Evolutionary conservation across 1,140 invertebrate species (phyloP), one percentile per base, ranked within the genome.

Genomic region (Rhagoletis zephyria): DNA sequence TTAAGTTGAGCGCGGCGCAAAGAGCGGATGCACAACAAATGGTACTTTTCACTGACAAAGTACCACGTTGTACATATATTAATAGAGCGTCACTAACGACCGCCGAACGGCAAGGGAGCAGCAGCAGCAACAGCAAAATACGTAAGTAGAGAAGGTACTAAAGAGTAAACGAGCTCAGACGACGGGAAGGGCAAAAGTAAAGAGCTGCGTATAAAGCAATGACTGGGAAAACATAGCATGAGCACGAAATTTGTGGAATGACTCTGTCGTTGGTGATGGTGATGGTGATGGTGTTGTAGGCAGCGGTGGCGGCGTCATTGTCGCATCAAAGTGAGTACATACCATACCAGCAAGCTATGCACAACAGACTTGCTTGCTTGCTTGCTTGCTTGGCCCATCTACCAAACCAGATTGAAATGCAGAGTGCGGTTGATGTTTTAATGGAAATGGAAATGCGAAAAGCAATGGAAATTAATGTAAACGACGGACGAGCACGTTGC

Each of bases 41-140:
- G 67, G 42, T 45, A 48, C 67, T 74, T 74, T 74, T 74, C 67
- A 60, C 81, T 85, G 81, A 85, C 81, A 85, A 40, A 85, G 64
- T 67, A 67, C 64, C 19, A 74, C 40, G 67, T 74, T 74, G 67
- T 74, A 74, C 45, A 74, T 45, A 74, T 74, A 74, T 45, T 74
- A 74, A 74, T 74, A 74, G 67, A 74, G 67, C 67, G 67, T 45
- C 67, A 74, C 67, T 74, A 74, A 74, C 67, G 45, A 48, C 67
- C 14, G 42, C 40, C 67, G 42, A 16, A 74, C 64, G 30, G 30
- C 30, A 30, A 30, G 30, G 30, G 30, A 30, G 30, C 30, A 30
- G 30, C 30, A 30, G 30, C 30, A 30, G 30, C 19, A 19, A 1
- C 30, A 19, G 30, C 65, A 30, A 30, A 30, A 30, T 30, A 30